A percentile compares a stretch with the other conserved stretches of the same genome.
Evolutionary conservation across 2,113 vertebrate genomes (phyloP).

Genomic region (Ascaphus truei): DNA sequence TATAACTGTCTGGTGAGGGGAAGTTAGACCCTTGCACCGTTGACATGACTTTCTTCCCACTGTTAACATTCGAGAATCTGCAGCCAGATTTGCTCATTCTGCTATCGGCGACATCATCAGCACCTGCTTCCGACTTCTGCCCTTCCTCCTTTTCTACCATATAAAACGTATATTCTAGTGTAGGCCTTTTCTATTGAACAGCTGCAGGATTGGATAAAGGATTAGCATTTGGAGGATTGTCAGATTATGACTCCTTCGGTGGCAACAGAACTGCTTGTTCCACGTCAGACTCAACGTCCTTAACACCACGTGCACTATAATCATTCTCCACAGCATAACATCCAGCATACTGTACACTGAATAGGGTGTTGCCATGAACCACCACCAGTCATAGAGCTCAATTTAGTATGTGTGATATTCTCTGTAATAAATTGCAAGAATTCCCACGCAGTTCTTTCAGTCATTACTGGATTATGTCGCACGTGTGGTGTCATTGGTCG

Average conservation of each 20-base stretch:
- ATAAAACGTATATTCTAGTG: constrained; percentile 6
- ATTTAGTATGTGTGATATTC: too few relatives aligned
- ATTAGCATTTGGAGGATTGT: constrained; percentile 13
- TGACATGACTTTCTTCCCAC: background rate
- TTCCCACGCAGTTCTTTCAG: too few relatives aligned
- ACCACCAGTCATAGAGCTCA: too few relatives aligned
- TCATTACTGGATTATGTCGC: too few relatives aligned
- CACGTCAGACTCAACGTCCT: background rate
- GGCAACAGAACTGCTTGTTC: background rate
- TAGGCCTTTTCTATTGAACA: constrained; percentile 3
- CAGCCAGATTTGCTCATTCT: background rate
- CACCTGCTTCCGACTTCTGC: background rate
- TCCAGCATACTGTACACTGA: too few relatives aligned
- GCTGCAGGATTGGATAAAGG: constrained; percentile 18
- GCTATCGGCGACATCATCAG: background rate
- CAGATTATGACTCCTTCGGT: constrained; percentile 10
- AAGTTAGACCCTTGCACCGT: too few relatives aligned
- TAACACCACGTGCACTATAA: background rate
- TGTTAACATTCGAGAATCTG: background rate
- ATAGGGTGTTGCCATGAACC: background rate
- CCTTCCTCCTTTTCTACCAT: background rate
- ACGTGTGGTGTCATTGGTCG: too few relatives aligned
- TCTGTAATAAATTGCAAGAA: too few relatives aligned
- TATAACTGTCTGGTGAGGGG: too few relatives aligned
- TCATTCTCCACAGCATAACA: too few relatives aligned